Conservation (phyloP, 2,113 vertebrate species). For the Maylandia zebra region DNA sequence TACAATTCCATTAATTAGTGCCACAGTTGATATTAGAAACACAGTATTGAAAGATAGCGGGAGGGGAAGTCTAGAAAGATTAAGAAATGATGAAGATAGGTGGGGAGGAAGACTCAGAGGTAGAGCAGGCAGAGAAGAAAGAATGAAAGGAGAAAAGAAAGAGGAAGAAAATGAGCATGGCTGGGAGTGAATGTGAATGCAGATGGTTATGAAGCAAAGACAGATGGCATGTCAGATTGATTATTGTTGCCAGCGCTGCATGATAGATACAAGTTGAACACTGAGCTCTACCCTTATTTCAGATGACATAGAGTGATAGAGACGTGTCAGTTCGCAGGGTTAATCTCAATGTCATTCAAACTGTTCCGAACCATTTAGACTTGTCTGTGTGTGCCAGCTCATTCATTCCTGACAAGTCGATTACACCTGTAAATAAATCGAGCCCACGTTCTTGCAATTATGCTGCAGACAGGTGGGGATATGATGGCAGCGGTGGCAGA, state of each 20-base stretch:
- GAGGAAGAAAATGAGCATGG: constrained; percentile 21
- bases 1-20: constrained; percentile 71
- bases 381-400: constrained; percentile 1
- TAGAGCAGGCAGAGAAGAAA: not conserved
- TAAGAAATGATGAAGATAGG: not conserved
- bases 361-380: constrained; percentile 30
- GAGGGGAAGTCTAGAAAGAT: constrained; percentile 8
- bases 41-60: constrained; percentile 53
- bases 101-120: not conserved
- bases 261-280: constrained; percentile 46
- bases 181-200: constrained; percentile 52
- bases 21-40: constrained; percentile 58
- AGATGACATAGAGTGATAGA: constrained; percentile 48
- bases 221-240: constrained; percentile 73
- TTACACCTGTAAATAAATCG: constrained; percentile 46
- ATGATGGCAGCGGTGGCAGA: not conserved
- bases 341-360: constrained; percentile 35
- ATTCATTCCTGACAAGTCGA: constrained; percentile 35
- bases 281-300: constrained; percentile 34
- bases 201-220: constrained; percentile 68
- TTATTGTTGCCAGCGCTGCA: constrained; percentile 55
- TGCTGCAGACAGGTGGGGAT: constrained; percentile 3
- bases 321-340: constrained; percentile 38
- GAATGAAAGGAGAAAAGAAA: not conserved
- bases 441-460: not conserved